Conservation (phyloP, 92 coral and sea anemone species). For the Phenganax marumi region DNA sequence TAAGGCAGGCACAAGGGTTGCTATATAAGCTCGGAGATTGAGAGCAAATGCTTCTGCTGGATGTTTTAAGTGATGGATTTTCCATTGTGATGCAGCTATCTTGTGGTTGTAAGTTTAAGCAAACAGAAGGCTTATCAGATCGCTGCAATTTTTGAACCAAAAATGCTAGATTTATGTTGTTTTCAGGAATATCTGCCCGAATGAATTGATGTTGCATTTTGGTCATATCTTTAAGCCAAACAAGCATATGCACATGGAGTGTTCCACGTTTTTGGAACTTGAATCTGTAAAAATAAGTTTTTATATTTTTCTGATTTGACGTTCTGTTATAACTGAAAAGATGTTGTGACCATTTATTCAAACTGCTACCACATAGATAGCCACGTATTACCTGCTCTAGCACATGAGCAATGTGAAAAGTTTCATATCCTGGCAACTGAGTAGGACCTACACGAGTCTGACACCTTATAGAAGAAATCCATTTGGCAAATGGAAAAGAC, state of each 20-base stretch:
- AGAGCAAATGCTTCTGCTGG: slow-evolving; percentile 41
- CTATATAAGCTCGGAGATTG: slow-evolving; percentile 49
- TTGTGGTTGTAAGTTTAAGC: slow-evolving; percentile 12
- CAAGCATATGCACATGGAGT: slow-evolving; percentile 10
- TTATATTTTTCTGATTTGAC: not conserved
- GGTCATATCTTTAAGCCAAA: slow-evolving; percentile 14
- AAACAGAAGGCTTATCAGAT: not conserved
- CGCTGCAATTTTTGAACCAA: not conserved
- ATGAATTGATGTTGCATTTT: not conserved
- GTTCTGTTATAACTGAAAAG: not conserved
- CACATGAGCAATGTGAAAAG: not conserved
- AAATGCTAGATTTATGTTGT: not conserved
- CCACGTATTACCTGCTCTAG: slow-evolving; percentile 31
- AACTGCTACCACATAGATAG: slow-evolving; percentile 21
- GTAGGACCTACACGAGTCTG: not conserved
- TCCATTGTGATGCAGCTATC: too few species aligned
- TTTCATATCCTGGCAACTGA: slow-evolving; percentile 11
- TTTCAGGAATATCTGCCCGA: slow-evolving; percentile 2
- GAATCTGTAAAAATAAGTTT: slow-evolving; percentile 33
- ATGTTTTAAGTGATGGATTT: slow-evolving; percentile 15
- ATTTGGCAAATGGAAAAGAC: slow-evolving; percentile 19
- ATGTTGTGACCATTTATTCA: slow-evolving; percentile 14
- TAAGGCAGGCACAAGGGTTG: too few species aligned
- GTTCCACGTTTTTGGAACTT: slow-evolving; percentile 37
- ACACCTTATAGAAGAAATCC: not conserved